These are phyloP conservation scores for Darwinula stevensoni DNA, from an alignment of 2,888 invertebrate species.

Conservation along the genomic window DNA sequence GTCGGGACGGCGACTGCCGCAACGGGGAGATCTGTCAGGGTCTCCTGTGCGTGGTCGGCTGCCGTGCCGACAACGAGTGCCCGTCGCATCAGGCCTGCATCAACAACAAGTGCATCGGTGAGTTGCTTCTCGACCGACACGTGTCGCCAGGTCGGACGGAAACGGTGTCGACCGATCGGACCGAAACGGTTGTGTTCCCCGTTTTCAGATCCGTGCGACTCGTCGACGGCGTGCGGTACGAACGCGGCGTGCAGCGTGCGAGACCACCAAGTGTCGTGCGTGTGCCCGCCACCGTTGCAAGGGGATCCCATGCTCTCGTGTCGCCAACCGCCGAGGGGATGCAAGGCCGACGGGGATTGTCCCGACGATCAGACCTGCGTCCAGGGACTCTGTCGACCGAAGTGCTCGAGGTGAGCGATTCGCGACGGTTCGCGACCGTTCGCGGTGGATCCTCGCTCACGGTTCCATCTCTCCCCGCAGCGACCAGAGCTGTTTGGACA, in stretches of 20 bases:
- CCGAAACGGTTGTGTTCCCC: conserved; percentile 6
- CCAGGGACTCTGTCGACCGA: conserved; percentile 40
- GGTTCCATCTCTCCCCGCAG: conserved; percentile 22
- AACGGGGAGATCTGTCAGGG: conserved; percentile 62
- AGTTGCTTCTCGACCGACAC: conserved; percentile 7
- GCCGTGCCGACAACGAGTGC: conserved; percentile 48
- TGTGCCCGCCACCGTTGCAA: conserved; percentile 33
- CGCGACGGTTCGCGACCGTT: too few species aligned
- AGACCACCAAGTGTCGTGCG: conserved; percentile 40
- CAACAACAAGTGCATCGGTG: conserved; percentile 38
- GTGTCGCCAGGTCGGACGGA: too few species aligned
- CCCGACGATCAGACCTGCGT: conserved; percentile 38
- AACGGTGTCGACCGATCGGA: too few species aligned
- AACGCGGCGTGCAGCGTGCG: conserved; percentile 40
- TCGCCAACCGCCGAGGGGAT: conserved; percentile 31
- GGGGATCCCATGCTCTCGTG: conserved; percentile 47
- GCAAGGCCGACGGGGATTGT: conserved; percentile 34
- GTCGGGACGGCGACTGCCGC: conserved; percentile 54
- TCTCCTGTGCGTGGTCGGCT: conserved; percentile 43
- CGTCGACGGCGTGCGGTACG: conserved; percentile 42
- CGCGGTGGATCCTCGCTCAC: too few species aligned
- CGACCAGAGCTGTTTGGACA: conserved; percentile 47
- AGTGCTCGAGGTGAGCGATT: conserved; percentile 33
- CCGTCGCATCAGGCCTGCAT: conserved; percentile 36
- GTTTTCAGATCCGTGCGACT: conserved; percentile 30